These are phyloP conservation scores for Enhydra lutris DNA, from an alignment of 2,113 vertebrate genomes.

Conservation along the genomic window DNA sequence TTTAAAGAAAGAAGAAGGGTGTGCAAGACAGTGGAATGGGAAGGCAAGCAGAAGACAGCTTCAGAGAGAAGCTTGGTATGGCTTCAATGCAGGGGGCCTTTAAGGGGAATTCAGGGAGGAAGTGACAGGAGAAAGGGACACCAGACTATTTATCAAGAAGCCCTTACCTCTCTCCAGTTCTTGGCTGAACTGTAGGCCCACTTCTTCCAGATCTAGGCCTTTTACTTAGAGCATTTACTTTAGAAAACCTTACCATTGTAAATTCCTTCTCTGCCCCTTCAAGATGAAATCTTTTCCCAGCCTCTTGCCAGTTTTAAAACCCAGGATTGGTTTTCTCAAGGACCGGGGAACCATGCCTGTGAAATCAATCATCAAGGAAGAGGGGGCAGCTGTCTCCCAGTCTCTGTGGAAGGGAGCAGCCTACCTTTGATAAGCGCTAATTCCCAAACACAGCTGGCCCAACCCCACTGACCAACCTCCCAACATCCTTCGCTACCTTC, in stretches of 20 bases:
- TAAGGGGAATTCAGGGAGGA: accelerated
- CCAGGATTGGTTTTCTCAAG: not conserved
- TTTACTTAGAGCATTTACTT: not conserved
- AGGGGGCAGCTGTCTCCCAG: accelerated
- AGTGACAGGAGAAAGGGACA: too few relatives aligned
- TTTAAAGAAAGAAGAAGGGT: too few relatives aligned
- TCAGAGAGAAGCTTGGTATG: not conserved
- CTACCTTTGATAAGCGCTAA: too few relatives aligned
- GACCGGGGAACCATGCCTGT: not conserved
- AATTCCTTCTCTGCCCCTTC: not conserved
- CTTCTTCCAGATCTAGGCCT: not conserved
- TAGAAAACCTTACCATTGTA: not conserved
- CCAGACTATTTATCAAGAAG: accelerated
- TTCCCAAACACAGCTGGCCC: not conserved
- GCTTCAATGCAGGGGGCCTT: not conserved
- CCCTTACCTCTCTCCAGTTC: too few relatives aligned
- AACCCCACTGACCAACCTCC: accelerated
- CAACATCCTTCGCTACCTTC: accelerated
- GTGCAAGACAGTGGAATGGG: accelerated
- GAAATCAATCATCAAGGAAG: not conserved
- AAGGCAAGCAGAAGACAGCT: not conserved
- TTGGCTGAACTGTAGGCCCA: not conserved
- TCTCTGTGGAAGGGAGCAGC: not conserved
- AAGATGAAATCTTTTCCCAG: not conserved
- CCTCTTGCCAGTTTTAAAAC: not conserved